Evolutionary conservation across 2,888 invertebrate species (phyloP).

Genomic region (Pardosa pseudoannulata): DNA sequence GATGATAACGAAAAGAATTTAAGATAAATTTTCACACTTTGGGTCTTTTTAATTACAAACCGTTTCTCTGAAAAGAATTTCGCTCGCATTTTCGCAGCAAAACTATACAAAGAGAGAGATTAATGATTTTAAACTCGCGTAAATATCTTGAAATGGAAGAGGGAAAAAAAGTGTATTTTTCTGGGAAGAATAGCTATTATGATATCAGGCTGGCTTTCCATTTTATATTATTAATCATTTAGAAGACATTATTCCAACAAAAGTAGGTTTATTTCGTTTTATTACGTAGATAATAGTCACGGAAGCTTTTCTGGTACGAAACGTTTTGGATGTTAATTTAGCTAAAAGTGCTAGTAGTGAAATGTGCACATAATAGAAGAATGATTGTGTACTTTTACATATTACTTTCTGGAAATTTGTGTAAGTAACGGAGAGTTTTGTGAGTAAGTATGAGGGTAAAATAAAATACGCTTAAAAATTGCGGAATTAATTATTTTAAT

Average conservation of each 20-base stretch:
- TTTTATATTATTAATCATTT: constrained; percentile 67
- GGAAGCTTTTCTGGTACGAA: constrained; percentile 18
- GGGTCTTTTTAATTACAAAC: constrained; percentile 57
- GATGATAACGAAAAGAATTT: background rate
- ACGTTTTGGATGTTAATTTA: constrained; percentile 40
- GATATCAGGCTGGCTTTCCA: constrained; percentile 9
- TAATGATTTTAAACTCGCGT: constrained; percentile 14
- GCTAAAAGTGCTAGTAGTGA: constrained; percentile 9
- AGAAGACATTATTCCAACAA: constrained; percentile 51
- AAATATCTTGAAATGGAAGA: background rate
- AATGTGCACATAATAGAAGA: background rate
- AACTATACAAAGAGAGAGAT: constrained; percentile 25
- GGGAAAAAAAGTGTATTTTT: background rate
- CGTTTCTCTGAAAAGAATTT: background rate
- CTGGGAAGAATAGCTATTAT: constrained; percentile 62
- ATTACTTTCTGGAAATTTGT: background rate
- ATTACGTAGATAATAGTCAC: constrained; percentile 54
- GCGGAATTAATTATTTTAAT: constrained; percentile 15
- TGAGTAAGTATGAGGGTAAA: background rate
- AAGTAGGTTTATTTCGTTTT: constrained; percentile 66
- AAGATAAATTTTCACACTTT: constrained; percentile 55
- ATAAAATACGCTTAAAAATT: background rate
- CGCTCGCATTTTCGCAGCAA: background rate
- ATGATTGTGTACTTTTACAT: constrained; percentile 12
- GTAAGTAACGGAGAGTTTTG: constrained; percentile 3